phyloP scores from a whole-genome alignment of 2,797 vertebrate genomes.

The Dryobates pubescens region DNA sequence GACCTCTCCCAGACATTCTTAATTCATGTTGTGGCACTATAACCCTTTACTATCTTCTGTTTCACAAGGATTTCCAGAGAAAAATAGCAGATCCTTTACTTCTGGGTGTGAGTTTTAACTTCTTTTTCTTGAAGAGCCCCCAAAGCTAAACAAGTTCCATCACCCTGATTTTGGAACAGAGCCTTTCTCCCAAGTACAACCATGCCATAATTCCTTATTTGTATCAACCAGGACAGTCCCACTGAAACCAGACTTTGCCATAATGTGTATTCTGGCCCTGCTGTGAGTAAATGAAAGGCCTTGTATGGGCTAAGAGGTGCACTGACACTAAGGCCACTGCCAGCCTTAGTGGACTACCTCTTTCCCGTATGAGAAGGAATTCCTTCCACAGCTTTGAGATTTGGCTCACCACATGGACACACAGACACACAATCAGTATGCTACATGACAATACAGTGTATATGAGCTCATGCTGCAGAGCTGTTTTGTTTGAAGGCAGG shows the following conservation, averaged over 20 bases:
- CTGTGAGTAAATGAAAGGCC: not conserved
- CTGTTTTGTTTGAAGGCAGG: not conserved
- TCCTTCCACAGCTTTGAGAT: conserved; percentile 2
- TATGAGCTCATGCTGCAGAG: not conserved
- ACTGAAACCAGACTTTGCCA: not conserved
- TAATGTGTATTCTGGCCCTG: not conserved
- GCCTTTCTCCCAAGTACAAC: not conserved
- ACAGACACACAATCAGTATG: not conserved
- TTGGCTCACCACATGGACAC: not conserved
- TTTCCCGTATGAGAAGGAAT: not conserved
- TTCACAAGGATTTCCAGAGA: not conserved
- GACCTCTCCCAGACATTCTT: not conserved
- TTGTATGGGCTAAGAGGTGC: not conserved
- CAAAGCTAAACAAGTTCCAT: not conserved
- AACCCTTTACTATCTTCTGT: not conserved
- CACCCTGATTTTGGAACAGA: not conserved
- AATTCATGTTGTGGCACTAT: not conserved
- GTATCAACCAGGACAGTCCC: not conserved
- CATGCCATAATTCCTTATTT: not conserved
- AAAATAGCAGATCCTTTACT: not conserved
- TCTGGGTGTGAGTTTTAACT: not conserved
- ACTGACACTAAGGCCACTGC: not conserved
- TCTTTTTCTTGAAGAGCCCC: not conserved
- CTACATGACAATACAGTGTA: not conserved
- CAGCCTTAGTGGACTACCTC: not conserved